Conservation (phyloP, 2,797 vertebrate genomes). For the Neoniphon sammara region DNA sequence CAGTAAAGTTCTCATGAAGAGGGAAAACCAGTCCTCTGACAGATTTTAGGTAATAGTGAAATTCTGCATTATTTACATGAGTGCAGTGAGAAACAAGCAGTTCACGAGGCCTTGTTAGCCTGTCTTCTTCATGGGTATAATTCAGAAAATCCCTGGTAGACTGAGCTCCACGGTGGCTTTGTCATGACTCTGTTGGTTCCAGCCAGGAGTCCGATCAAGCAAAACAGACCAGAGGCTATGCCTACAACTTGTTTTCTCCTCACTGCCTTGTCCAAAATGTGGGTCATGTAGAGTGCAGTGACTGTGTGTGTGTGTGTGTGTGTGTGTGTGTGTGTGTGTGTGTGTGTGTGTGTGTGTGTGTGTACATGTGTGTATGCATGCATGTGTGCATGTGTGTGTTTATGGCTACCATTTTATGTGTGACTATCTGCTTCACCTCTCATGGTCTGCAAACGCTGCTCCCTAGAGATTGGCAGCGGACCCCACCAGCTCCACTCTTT, state of each 20-base stretch:
- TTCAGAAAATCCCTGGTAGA: constrained; percentile 64
- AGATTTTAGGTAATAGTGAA: not conserved
- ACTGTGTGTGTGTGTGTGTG: constrained; percentile 23
- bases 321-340: constrained; percentile 6
- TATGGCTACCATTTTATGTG: constrained; percentile 17
- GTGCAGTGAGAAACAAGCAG: constrained; percentile 22
- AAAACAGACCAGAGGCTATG: constrained; percentile 67
- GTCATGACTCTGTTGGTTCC: constrained; percentile 59
- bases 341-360: not conserved
- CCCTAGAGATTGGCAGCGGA: constrained; percentile 37
- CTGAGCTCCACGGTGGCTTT: constrained; percentile 56
- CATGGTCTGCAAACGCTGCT: constrained; percentile 26
- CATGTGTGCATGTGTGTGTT: not conserved
- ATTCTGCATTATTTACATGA: constrained; percentile 13
- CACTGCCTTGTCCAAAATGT: constrained; percentile 65
- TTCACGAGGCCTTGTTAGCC: constrained; percentile 33
- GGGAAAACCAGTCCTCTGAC: constrained; percentile 3
- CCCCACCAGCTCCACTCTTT: constrained; percentile 36
- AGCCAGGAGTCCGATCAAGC: constrained; percentile 69
- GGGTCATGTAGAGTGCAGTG: constrained; percentile 72
- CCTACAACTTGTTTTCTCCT: constrained; percentile 61
- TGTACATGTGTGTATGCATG: constrained; percentile 1
- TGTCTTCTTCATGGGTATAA: constrained; percentile 32
- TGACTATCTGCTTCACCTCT: constrained; percentile 34
- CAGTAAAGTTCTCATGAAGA: constrained; percentile 8